Evolutionary conservation across 2,888 invertebrate species (phyloP), one percentile per base, ranked within the genome.

Genomic region (Rhaphigaster nebulosa): DNA sequence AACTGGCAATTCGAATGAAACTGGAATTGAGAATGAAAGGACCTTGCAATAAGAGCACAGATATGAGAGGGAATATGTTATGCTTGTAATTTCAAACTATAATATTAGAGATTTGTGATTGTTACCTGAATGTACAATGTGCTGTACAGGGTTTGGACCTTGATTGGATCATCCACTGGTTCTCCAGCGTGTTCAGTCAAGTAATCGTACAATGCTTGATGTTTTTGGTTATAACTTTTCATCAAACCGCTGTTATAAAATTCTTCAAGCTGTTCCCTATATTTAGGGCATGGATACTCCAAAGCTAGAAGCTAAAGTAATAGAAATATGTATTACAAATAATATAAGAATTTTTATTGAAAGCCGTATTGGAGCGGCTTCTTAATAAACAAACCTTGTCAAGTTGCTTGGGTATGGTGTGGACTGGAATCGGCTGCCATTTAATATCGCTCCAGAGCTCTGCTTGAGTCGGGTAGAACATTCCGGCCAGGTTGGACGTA

Each of bases 401-500:
- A 92, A 95, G 94, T 29, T 95, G 93, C n/a, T 95, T 94, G 0
- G 96, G 95, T 93, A 96, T 95, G 3, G 96, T 96, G 93, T 96
- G 95, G 0, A 97, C 95, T 15, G 97, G 96, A 91, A 97, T 96
- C 3, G 97, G 97, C 93, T 97, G 96, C 97, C 97, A 97, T 92
- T 95, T 94, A 89, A 97, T 93, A 91, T 94, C 94, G 29, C 13
- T 54, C 96, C 96, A 95, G 92, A 94, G 94, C 92, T 94, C 94
- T 90, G 93, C 93, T 20, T 94, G 93, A 88, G 94, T 94, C 0
- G 96, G 96, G 87, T 96, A 96, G 95, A 96, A 97, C 91, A 97
- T 93, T 15, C 96, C 97, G 20, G 97, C 96, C 92, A 97, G 94
- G 52, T 96, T 95, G 50, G 96, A 94, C 92, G 96, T 95, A 90